phyloP scores from a whole-genome alignment of 2,113 vertebrate genomes.

The Danionella cerebrum region DNA sequence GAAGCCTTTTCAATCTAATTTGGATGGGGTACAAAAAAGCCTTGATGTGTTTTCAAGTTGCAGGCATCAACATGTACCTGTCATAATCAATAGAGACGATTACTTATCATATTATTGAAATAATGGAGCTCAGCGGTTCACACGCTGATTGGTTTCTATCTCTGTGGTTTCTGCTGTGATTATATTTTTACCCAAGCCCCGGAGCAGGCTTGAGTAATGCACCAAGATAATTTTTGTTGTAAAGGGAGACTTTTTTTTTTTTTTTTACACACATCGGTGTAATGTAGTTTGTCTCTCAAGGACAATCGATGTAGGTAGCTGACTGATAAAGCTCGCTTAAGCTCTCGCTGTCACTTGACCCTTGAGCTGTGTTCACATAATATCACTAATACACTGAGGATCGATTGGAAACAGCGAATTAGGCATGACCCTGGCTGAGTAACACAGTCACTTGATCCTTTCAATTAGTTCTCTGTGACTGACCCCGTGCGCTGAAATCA shows the following conservation, averaged over 20 bases:
- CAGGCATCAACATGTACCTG: too few species aligned
- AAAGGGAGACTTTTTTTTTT: constrained; percentile 27
- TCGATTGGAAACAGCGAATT: constrained; percentile 39
- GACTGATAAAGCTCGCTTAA: constrained; percentile 41
- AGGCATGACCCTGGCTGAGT: constrained; percentile 33
- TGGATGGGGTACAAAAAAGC: background rate
- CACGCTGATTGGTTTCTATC: constrained; percentile 18
- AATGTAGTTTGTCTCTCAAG: constrained; percentile 45
- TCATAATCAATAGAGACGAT: background rate
- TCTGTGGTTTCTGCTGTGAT: constrained; percentile 13
- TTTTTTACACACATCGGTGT: constrained; percentile 36
- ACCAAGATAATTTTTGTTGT: constrained; percentile 23
- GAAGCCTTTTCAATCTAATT: too few species aligned
- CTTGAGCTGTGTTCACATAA: constrained; percentile 31
- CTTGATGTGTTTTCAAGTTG: background rate
- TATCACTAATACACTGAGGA: constrained; percentile 32
- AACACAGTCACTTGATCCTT: constrained; percentile 36
- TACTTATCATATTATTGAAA: background rate
- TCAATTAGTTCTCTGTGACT: constrained; percentile 38
- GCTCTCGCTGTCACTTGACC: constrained; percentile 39
- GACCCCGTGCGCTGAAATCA: constrained; percentile 11
- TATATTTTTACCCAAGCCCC: constrained; percentile 11
- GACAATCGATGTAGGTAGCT: constrained; percentile 39
- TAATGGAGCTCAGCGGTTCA: background rate
- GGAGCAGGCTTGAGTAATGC: constrained; percentile 26